phyloP scores from a whole-genome alignment of 1,140 invertebrate species.

The Macrobrachium rosenbergii region DNA sequence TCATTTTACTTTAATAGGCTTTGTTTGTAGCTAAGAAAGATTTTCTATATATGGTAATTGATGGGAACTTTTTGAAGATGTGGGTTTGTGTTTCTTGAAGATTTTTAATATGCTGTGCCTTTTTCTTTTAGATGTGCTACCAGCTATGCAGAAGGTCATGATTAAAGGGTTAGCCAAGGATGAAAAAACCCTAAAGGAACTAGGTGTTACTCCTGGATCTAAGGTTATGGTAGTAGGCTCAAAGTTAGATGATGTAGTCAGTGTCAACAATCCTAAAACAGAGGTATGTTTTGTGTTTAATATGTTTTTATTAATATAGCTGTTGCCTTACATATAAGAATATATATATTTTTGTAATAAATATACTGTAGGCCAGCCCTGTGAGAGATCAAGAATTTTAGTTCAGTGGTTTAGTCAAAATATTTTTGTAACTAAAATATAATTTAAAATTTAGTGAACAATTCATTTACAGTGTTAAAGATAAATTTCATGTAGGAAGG shows the following conservation, averaged over 20 bases:
- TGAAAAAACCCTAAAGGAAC: constrained; percentile 82
- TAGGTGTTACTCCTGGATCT: constrained; percentile 85
- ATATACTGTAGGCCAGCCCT: too few relatives aligned
- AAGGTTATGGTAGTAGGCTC: constrained; percentile 95
- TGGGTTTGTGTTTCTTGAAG: background rate
- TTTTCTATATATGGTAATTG: too few relatives aligned
- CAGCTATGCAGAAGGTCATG: constrained; percentile 91
- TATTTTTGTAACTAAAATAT: too few relatives aligned
- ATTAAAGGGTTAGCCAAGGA: constrained; percentile 92
- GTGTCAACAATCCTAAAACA: constrained; percentile 79
- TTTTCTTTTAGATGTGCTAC: constrained; percentile 78
- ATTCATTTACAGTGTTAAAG: too few relatives aligned
- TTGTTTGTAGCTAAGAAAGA: too few relatives aligned
- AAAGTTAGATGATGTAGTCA: constrained; percentile 89
- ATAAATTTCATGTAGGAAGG: too few relatives aligned
- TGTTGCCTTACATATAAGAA: background rate
- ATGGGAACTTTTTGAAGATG: too few relatives aligned
- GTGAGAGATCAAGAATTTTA: too few relatives aligned
- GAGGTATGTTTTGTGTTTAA: constrained; percentile 71
- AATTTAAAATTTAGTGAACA: too few relatives aligned
- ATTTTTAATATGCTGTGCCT: constrained; percentile 18
- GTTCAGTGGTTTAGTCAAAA: too few relatives aligned
- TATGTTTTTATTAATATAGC: background rate
- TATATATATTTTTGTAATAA: background rate
- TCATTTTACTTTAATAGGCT: too few relatives aligned